phyloP scores from a whole-genome alignment of 2,888 invertebrate species.

The Theristus sp. region DNA sequence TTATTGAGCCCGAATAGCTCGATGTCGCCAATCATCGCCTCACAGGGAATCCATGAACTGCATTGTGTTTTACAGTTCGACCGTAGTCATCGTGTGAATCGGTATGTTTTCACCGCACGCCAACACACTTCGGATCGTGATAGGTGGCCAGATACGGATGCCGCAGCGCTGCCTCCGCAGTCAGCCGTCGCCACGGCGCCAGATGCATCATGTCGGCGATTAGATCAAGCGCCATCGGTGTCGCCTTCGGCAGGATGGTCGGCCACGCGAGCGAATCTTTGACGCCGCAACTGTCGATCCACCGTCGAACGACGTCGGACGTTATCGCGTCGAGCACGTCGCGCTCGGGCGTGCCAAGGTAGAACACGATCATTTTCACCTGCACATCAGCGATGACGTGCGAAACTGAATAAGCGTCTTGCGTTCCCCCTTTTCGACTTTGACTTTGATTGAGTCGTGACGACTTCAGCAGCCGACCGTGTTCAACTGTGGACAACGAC shows the following conservation, averaged over 20 bases:
- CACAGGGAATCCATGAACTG: no score
- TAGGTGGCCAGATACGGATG: slow-evolving; percentile 34
- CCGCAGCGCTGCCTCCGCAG: slow-evolving; percentile 32
- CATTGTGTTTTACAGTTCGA: no score
- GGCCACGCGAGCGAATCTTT: slow-evolving; percentile 26
- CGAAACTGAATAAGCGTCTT: no score
- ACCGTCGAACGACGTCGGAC: slow-evolving; percentile 29
- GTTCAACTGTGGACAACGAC: no score
- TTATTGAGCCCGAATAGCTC: no score
- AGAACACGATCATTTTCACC: slow-evolving; percentile 33
- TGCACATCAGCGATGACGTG: no score
- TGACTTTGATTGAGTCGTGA: no score
- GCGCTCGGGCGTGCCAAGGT: slow-evolving; percentile 32
- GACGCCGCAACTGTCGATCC: slow-evolving; percentile 22
- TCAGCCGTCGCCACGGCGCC: slow-evolving; percentile 31
- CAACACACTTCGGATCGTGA: slow-evolving; percentile 34
- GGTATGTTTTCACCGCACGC: no score
- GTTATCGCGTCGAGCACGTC: slow-evolving; percentile 24
- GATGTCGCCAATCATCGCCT: no score
- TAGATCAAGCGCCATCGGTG: slow-evolving; percentile 30
- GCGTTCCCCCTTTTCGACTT: no score
- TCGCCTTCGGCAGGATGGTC: slow-evolving; percentile 32
- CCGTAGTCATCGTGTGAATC: no score
- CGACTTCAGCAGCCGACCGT: no score
- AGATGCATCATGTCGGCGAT: slow-evolving; percentile 26